These are phyloP conservation scores for Odocoileus hemionus DNA, from an alignment of 2,113 vertebrate species.

Conservation along the genomic window DNA sequence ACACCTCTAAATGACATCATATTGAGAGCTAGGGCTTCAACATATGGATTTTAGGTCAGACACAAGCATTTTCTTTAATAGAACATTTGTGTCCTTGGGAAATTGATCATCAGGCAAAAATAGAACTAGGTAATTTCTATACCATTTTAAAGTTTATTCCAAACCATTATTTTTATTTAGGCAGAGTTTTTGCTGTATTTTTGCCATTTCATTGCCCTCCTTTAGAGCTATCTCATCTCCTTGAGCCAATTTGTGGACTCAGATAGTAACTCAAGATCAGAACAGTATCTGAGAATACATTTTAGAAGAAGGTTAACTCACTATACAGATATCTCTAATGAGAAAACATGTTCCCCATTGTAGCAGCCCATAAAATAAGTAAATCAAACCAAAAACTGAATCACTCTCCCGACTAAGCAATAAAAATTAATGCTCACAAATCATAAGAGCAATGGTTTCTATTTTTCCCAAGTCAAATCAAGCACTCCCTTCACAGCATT, in stretches of 20 bases:
- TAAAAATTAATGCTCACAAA: conserved; percentile 19
- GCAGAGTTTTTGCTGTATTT: not conserved
- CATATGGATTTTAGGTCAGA: not conserved
- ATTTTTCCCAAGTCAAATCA: conserved; percentile 16
- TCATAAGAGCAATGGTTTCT: not conserved
- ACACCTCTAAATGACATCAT: not conserved
- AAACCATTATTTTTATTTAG: not conserved
- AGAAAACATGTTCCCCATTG: not conserved
- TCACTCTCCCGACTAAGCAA: not conserved
- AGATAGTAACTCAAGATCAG: not conserved
- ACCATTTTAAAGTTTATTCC: not conserved
- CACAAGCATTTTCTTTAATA: not conserved
- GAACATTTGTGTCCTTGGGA: not conserved
- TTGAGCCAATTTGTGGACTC: not conserved
- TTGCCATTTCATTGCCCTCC: not conserved
- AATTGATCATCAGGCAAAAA: not conserved
- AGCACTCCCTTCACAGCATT: not conserved
- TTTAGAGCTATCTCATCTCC: not conserved
- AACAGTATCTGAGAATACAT: not conserved
- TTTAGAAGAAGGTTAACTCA: not conserved
- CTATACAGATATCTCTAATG: not conserved
- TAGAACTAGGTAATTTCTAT: not conserved
- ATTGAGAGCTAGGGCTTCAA: not conserved
- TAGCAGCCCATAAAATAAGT: not conserved
- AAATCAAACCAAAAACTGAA: not conserved